phyloP scores from a whole-genome alignment of 2,797 vertebrate species.

The Holocentrus rufus region DNA sequence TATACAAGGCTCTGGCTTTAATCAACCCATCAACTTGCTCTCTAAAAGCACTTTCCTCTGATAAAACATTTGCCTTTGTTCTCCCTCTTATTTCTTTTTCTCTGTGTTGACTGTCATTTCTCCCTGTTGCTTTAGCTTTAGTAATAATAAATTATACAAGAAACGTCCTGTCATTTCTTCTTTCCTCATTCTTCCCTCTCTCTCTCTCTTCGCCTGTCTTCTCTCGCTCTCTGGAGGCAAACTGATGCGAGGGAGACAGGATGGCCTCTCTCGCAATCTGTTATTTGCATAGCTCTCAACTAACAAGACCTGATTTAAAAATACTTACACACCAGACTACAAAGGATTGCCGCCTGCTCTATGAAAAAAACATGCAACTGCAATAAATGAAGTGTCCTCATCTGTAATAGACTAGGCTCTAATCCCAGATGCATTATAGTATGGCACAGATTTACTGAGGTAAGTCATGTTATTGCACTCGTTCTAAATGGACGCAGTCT shows the following conservation, averaged over 20 bases:
- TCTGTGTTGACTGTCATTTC: constrained; percentile 26
- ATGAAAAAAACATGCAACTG: background rate
- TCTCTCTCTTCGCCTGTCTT: constrained; percentile 11
- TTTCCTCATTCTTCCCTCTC: constrained; percentile 10
- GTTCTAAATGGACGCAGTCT: background rate
- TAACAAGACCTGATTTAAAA: constrained; percentile 4
- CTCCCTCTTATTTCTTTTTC: constrained; percentile 12
- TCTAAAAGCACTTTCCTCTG: constrained; percentile 34
- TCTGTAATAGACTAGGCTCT: background rate
- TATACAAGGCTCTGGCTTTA: constrained; percentile 8
- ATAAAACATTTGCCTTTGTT: constrained; percentile 32
- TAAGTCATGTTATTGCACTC: background rate
- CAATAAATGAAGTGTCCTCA: background rate
- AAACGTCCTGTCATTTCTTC: constrained; percentile 26
- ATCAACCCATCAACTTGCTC: constrained; percentile 8
- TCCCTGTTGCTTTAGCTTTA: constrained; percentile 17
- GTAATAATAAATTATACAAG: constrained; percentile 49
- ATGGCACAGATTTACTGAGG: background rate
- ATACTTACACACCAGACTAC: background rate
- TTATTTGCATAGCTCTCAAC: constrained; percentile 6
- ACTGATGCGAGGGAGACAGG: constrained; percentile 17
- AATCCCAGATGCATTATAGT: background rate
- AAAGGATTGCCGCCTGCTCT: background rate
- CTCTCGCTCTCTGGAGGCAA: constrained; percentile 3
- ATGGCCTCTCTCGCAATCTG: background rate